These are phyloP conservation scores for Orcinus orca DNA, from an alignment of 2,113 vertebrate species.

Conservation along the genomic window DNA sequence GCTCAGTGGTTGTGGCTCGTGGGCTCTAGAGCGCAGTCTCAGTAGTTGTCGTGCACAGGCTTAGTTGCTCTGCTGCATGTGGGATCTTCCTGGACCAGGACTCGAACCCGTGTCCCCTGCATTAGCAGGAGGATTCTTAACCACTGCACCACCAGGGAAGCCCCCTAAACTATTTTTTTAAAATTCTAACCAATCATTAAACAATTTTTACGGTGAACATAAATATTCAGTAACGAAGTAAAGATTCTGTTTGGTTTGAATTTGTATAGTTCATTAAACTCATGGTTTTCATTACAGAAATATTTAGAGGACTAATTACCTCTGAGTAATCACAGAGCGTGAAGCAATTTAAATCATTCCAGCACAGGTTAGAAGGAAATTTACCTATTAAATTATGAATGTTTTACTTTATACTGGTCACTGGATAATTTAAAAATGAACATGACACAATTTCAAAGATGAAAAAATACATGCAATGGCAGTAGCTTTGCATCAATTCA, in stretches of 20 bases:
- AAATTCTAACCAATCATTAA: conserved; percentile 47
- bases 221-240: conserved; percentile 61
- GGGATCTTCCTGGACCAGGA: too few species aligned
- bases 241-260: conserved; percentile 59
- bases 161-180: neutral
- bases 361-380: conserved; percentile 66
- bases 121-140: too few species aligned
- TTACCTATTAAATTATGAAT: conserved; percentile 78
- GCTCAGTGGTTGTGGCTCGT: too few species aligned
- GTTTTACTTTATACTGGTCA: conserved; percentile 69
- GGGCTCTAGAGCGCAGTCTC: too few species aligned
- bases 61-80: too few species aligned
- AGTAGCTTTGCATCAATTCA: neutral
- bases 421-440: conserved; percentile 75
- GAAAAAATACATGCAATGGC: neutral
- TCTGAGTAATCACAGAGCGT: conserved; percentile 65
- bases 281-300: conserved; percentile 71
- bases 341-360: conserved; percentile 68
- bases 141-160: too few species aligned
- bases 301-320: conserved; percentile 73
- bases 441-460: conserved; percentile 57
- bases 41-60: too few species aligned
- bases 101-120: too few species aligned
- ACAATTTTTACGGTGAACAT: conserved; percentile 50
- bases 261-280: conserved; percentile 68